Evolutionary conservation across 2,113 vertebrate genomes (phyloP), one percentile per base, ranked within the genome.

Genomic region (Oophaga pumilio): DNA sequence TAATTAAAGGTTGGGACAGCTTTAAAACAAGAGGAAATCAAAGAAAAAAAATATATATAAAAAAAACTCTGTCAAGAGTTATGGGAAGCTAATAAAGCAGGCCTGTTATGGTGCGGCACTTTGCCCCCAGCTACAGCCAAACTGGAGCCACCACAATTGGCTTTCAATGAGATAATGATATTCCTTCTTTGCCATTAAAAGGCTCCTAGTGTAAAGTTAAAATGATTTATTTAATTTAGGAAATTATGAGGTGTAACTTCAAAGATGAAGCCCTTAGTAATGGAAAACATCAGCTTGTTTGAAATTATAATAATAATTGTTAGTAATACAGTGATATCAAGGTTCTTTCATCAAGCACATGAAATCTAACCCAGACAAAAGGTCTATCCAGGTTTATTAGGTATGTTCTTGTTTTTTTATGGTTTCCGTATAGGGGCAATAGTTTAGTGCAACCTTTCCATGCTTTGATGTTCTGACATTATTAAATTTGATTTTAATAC

Each of bases 111-210:
- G 94, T 88, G 92, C 93, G 93, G 91, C 94, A 91, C 93, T 94
- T 96, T 94, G 95, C 95, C 96, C 95, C 94, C 89, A 96, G 96
- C 95, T 94, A 95, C 94, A 95, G 96, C 93, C 96, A 94, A 91
- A 92, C 94, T 95, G 96, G 96, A 96, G 96, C 96, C 96, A 90
- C 94, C 93, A 93, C 95, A 96, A 96, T 96, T 95, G 95, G 94
- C 94, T 94, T 93, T 96, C 95, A 96, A 96, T 96, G 95, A 96
- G 95, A 96, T 96, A 96, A 96, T 96, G 95, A 95, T 96, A 96
- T 96, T 96, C 94, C 94, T 95, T 95, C 94, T 95, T 94, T 95
- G 94, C 96, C 95, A 96, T 96, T 96, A 95, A 95, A 96, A 96
- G 94, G 93, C 95, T 95, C 95, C 94, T 94, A 94, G 94, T 95